These are phyloP conservation scores for Mastomys coucha DNA, from an alignment of 2,113 vertebrate genomes.

Conservation along the genomic window DNA sequence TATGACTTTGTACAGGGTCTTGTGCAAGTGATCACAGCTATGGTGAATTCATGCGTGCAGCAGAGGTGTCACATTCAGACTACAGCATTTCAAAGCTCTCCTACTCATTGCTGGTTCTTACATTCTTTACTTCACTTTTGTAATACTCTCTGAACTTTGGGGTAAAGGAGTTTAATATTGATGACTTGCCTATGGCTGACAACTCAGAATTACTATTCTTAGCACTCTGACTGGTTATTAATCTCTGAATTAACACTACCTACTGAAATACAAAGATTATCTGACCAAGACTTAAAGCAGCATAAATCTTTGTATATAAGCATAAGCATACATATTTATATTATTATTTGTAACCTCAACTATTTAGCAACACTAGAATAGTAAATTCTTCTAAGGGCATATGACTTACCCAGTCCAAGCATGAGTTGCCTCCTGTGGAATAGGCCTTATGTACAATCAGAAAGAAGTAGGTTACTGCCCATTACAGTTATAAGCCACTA, in stretches of 20 bases:
- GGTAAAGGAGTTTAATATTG: background rate
- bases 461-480: background rate
- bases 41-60: background rate
- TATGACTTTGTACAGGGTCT: background rate
- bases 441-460: background rate
- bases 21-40: background rate
- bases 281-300: background rate
- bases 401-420: background rate
- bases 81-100: background rate
- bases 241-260: background rate
- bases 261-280: background rate
- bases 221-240: background rate
- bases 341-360: background rate
- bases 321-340: background rate
- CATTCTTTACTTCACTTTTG: background rate
- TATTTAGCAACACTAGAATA: background rate
- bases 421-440: background rate
- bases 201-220: background rate
- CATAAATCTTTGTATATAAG: background rate
- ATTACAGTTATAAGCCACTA: background rate
- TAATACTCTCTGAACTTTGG: background rate
- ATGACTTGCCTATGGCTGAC: background rate
- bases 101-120: background rate
- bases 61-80: background rate
- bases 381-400: background rate